A percentile compares a stretch with the other conserved stretches of the same genome.
These are phyloP conservation scores for Leptinotarsa defecta DNA, from an alignment of 1,140 invertebrate species.

Conservation along the genomic window DNA sequence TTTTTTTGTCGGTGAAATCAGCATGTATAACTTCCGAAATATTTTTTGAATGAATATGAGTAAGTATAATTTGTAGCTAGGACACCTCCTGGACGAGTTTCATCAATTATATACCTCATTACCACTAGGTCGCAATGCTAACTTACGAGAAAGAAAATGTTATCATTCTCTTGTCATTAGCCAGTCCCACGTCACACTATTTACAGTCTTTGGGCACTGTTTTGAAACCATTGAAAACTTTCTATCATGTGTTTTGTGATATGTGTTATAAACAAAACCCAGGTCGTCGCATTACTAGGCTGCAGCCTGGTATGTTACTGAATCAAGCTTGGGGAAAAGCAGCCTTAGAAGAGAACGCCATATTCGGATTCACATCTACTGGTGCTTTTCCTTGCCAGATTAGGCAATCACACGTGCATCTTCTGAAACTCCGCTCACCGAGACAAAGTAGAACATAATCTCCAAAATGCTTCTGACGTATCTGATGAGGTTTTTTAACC, in stretches of 20 bases:
- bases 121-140: constrained; percentile 33
- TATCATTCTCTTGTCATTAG: constrained; percentile 18
- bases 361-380: too few relatives aligned
- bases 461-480: background rate
- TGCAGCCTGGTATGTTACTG: too few relatives aligned
- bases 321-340: too few relatives aligned
- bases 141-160: constrained; percentile 15
- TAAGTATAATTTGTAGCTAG: constrained; percentile 41
- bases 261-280: too few relatives aligned
- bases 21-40: background rate
- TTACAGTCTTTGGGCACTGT: background rate
- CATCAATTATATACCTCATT: constrained; percentile 51
- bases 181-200: constrained; percentile 28
- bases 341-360: too few relatives aligned
- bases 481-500: background rate
- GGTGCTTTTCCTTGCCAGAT: background rate
- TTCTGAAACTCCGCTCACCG: background rate
- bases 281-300: too few relatives aligned
- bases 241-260: too few relatives aligned
- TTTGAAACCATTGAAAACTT: too few relatives aligned
- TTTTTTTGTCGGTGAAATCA: background rate
- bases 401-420: background rate
- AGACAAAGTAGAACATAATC: background rate
- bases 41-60: background rate
- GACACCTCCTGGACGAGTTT: constrained; percentile 45